A percentile compares a stretch with the other conserved stretches of the same genome.
phyloP scores from a whole-genome alignment of 2,113 vertebrate species.

The Tonatia bakeri region DNA sequence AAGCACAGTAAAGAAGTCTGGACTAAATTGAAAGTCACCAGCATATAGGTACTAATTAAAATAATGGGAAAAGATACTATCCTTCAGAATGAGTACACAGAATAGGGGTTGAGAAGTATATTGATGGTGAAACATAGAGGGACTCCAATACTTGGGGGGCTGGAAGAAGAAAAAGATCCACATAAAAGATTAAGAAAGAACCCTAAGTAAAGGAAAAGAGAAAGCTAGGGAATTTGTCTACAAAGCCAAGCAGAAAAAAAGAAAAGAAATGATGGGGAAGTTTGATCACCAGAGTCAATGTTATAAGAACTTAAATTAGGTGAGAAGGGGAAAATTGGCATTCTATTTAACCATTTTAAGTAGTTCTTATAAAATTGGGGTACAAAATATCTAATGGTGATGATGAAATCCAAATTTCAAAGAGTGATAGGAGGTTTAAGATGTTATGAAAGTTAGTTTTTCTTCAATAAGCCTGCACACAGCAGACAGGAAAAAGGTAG shows the following conservation, averaged over 20 bases:
- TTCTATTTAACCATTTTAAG: not conserved
- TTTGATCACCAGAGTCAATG: not conserved
- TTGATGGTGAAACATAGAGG: not conserved
- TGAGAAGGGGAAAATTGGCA: not conserved
- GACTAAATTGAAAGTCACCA: not conserved
- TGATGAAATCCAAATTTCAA: not conserved
- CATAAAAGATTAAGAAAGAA: not conserved
- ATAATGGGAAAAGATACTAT: not conserved
- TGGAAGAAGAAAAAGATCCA: not conserved
- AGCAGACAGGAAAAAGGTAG: not conserved
- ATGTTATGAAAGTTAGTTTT: not conserved
- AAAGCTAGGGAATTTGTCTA: not conserved
- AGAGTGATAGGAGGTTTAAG: not conserved
- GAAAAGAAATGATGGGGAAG: not conserved
- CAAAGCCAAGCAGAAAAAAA: not conserved
- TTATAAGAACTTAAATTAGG: not conserved
- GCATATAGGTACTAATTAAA: not conserved
- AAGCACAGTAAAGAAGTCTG: not conserved
- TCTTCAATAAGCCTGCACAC: not conserved
- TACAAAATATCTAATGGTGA: not conserved
- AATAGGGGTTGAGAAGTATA: not conserved
- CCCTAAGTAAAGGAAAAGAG: not conserved
- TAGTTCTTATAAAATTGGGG: not conserved
- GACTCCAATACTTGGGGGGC: not conserved
- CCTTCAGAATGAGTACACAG: not conserved